phyloP scores from a whole-genome alignment of 1,140 invertebrate species.

The Macrobrachium rosenbergii region DNA sequence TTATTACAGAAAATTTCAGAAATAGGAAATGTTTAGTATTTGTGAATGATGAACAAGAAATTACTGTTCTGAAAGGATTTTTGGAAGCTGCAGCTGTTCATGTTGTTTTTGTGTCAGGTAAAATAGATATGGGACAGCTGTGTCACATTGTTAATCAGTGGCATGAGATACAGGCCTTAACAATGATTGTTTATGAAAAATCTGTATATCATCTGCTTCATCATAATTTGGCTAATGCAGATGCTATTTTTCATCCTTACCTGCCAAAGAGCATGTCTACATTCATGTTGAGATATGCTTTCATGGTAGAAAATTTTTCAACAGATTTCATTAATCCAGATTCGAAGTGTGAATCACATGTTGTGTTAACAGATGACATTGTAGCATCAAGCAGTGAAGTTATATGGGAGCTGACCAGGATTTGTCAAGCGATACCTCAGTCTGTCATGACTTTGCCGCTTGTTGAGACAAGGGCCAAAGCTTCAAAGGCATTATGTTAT shows the following conservation, averaged over 20 bases:
- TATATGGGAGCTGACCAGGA: constrained; percentile 12
- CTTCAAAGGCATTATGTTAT: constrained; percentile 18
- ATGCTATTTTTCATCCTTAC: constrained; percentile 34
- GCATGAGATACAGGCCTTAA: constrained; percentile 30
- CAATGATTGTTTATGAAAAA: constrained; percentile 31
- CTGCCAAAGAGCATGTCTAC: not conserved
- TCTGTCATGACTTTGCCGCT: not conserved
- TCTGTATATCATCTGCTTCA: constrained; percentile 9
- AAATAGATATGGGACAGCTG: not conserved
- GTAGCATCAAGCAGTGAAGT: not conserved
- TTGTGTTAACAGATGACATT: constrained; percentile 24
- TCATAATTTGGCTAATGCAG: constrained; percentile 43
- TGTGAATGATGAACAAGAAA: constrained; percentile 18
- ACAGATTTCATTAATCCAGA: constrained; percentile 19
- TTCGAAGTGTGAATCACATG: constrained; percentile 43
- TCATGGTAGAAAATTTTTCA: constrained; percentile 45
- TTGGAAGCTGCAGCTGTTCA: constrained; percentile 35
- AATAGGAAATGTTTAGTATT: constrained; percentile 41
- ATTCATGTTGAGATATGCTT: constrained; percentile 35
- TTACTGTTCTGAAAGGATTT: not conserved
- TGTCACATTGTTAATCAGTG: constrained; percentile 23
- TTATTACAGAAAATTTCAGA: constrained; percentile 11
- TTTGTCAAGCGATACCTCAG: constrained; percentile 5
- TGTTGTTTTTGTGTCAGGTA: constrained; percentile 18
- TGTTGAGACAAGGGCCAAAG: not conserved